Conservation (phyloP, 2,113 vertebrate species). For the Ia io region DNA sequence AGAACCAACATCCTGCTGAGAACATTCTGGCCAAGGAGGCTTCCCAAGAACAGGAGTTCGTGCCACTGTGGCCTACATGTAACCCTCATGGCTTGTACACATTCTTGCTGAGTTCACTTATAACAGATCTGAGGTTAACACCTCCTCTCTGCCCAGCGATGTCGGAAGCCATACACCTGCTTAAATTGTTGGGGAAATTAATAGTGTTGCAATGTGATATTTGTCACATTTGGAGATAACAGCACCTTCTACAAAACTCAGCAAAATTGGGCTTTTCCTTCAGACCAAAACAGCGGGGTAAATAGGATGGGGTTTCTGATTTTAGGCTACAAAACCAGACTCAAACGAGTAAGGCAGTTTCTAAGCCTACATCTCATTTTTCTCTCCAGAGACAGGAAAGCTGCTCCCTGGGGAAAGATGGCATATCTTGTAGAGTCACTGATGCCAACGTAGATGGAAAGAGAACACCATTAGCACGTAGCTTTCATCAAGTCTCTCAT, state of each 20-base stretch:
- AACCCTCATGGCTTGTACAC: neutral
- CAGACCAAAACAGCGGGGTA: neutral
- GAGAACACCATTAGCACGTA: neutral
- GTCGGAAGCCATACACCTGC: neutral
- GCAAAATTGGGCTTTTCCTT: neutral
- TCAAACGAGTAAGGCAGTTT: neutral
- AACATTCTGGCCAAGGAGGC: neutral
- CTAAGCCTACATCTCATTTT: neutral
- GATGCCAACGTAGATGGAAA: neutral
- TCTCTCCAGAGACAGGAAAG: neutral
- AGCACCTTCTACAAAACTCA: neutral
- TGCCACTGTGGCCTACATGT: neutral
- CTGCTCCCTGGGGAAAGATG: neutral
- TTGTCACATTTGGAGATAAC: neutral
- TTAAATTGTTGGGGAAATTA: neutral
- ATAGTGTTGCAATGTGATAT: neutral
- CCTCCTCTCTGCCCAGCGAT: neutral
- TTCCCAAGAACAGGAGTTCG: neutral
- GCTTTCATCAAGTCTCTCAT: neutral
- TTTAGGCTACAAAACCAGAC: neutral
- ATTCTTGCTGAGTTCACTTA: neutral
- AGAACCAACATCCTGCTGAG: neutral
- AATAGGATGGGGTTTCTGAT: neutral
- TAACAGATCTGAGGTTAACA: neutral
- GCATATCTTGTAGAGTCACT: neutral